Conservation (phyloP, 2,113 vertebrate species). For the Brachionichthys hirsutus region DNA sequence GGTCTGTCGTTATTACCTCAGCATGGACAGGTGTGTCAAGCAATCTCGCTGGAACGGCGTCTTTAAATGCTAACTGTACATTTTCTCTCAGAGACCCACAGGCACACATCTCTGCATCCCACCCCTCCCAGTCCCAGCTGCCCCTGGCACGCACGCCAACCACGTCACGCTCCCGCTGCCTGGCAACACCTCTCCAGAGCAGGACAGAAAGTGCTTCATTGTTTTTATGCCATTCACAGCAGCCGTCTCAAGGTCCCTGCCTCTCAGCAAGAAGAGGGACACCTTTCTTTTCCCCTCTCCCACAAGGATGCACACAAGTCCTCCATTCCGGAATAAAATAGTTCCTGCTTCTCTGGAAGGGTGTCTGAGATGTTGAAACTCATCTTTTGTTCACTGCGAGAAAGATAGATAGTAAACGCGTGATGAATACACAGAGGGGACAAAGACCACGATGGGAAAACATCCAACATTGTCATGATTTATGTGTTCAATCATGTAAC, state of each 20-base stretch:
- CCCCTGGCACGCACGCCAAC: conserved; percentile 16
- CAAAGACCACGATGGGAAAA: conserved; percentile 1
- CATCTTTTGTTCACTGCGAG: no score
- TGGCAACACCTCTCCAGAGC: conserved; percentile 70
- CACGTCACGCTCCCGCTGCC: conserved; percentile 62
- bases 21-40: no score
- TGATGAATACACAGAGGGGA: neutral
- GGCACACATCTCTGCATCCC: conserved; percentile 9
- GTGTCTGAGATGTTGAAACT: no score
- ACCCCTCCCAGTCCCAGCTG: conserved; percentile 23
- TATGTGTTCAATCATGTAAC: conserved; percentile 40
- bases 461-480: conserved; percentile 19
- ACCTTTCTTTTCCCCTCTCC: conserved; percentile 11
- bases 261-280: conserved; percentile 35
- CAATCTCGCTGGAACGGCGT: neutral
- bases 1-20: no score
- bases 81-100: conserved; percentile 19
- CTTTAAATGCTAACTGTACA: conserved; percentile 2
- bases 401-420: no score
- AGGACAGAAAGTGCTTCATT: conserved; percentile 64
- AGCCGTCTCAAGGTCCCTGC: conserved; percentile 67
- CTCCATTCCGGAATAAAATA: no score
- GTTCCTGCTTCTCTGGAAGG: no score
- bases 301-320: no score
- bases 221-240: conserved; percentile 67